phyloP scores from a whole-genome alignment of 2,888 invertebrate species.

The Pachycephus smyrnensis region DNA sequence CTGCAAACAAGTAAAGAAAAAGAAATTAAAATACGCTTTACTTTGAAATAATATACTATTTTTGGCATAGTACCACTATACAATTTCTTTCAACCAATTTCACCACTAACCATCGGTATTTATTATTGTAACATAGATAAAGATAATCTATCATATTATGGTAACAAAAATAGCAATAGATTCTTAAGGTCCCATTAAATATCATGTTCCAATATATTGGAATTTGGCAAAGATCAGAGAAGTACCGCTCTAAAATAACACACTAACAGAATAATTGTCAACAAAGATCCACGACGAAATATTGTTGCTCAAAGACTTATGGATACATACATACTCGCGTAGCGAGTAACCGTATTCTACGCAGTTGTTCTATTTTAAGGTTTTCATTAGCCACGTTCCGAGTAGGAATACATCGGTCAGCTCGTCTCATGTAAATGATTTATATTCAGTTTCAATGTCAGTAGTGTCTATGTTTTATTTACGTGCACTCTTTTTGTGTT shows the following conservation, averaged over 20 bases:
- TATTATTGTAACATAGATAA: background rate
- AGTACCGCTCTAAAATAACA: background rate
- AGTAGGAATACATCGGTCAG: background rate
- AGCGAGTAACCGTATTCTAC: background rate
- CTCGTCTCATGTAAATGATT: background rate
- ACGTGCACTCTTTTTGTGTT: background rate
- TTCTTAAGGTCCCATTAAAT: background rate
- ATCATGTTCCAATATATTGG: background rate
- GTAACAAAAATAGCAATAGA: background rate
- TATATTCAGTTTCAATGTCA: background rate
- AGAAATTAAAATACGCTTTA: background rate
- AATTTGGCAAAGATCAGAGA: too few species aligned
- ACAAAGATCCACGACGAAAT: background rate
- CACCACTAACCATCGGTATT: background rate
- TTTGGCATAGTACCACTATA: background rate
- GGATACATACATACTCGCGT: background rate
- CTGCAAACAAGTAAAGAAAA: background rate
- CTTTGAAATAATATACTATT: background rate
- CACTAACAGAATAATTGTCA: background rate
- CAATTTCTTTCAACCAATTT: background rate
- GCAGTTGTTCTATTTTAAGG: background rate
- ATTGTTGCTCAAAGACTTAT: background rate
- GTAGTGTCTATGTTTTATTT: background rate
- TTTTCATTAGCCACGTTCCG: background rate
- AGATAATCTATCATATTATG: background rate